A percentile compares a stretch with the other conserved stretches of the same genome.
Evolutionary conservation across 2,888 invertebrate species (phyloP).

Genomic region (Lepidochitona cinerea): DNA sequence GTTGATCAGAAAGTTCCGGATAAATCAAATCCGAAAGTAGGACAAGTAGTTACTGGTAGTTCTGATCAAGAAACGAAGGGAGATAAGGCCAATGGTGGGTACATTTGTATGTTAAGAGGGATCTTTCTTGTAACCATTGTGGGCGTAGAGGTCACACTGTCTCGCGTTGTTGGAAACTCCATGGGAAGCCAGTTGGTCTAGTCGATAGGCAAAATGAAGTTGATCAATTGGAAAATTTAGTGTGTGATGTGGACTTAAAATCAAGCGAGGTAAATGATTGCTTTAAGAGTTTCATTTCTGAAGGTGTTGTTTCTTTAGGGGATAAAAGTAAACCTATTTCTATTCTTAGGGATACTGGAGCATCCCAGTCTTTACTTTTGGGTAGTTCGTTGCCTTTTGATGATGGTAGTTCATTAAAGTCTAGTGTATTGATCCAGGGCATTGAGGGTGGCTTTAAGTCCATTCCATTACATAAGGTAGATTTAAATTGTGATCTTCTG

Average conservation of each 20-base stretch:
- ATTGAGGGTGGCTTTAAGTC: neutral
- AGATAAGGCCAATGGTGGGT: neutral
- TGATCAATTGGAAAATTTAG: too few relatives aligned
- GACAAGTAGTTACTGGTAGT: too few relatives aligned
- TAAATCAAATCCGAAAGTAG: too few relatives aligned
- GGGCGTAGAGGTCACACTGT: too few relatives aligned
- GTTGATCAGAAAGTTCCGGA: neutral
- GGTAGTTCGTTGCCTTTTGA: neutral
- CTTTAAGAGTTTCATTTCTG: neutral
- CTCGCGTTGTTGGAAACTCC: neutral
- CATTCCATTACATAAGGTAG: neutral
- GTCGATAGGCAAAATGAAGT: too few relatives aligned
- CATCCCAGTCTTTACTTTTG: neutral
- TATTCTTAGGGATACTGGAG: constrained; percentile 9
- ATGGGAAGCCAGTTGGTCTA: neutral
- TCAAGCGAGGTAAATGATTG: too few relatives aligned
- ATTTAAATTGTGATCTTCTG: neutral
- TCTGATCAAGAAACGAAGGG: too few relatives aligned
- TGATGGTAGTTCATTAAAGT: too few relatives aligned
- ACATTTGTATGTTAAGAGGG: neutral
- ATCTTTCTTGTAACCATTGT: too few relatives aligned
- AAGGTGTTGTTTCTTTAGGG: neutral
- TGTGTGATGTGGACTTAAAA: too few relatives aligned
- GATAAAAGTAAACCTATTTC: neutral
- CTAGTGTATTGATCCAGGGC: constrained; percentile 1